These are phyloP conservation scores for Drepanosiphum platanoidis DNA, from an alignment of 2,888 invertebrate species.

Conservation along the genomic window DNA sequence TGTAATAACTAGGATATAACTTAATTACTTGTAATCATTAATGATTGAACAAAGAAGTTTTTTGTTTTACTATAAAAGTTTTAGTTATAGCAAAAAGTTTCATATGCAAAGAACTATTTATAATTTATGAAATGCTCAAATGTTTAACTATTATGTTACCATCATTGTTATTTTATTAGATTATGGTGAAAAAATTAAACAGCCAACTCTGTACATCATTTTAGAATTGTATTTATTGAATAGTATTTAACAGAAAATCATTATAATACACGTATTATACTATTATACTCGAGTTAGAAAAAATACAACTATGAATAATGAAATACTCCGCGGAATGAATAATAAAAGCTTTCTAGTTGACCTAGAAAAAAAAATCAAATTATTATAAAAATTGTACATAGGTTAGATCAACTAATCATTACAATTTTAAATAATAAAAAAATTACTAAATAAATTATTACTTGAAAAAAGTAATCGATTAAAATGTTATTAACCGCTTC, in stretches of 20 bases:
- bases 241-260: not conserved
- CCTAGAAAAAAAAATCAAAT: slow-evolving; percentile 3
- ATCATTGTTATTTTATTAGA: not conserved
- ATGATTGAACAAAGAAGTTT: not conserved
- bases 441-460: not conserved
- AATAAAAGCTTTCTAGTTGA: not conserved
- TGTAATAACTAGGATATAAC: not conserved
- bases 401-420: not conserved
- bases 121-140: not conserved
- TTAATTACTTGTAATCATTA: too few relatives aligned
- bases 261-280: not conserved
- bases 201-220: not conserved
- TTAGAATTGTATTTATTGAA: slow-evolving; percentile 17
- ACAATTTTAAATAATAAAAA: not conserved
- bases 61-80: not conserved
- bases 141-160: not conserved
- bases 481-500: slow-evolving; percentile 43
- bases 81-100: not conserved
- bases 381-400: not conserved
- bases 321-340: slow-evolving; percentile 18
- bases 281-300: not conserved
- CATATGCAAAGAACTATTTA: not conserved
- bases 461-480: not conserved
- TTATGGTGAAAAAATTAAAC: not conserved
- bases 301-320: slow-evolving; percentile 1